These are phyloP conservation scores for Petrolisthes manimaculis DNA, from an alignment of 2,888 invertebrate genomes.

Conservation along the genomic window DNA sequence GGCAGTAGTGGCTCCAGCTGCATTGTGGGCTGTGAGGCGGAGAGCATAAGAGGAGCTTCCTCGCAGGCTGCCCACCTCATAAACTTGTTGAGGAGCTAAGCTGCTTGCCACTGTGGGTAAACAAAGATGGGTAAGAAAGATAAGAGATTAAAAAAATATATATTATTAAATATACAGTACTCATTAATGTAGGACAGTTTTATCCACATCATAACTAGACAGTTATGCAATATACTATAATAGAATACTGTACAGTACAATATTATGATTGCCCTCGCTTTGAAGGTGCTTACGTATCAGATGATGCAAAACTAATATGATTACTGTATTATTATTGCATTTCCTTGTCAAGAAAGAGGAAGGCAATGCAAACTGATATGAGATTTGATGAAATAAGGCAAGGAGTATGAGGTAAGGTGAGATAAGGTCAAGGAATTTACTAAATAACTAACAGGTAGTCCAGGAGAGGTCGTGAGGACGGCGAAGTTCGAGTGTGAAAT, in stretches of 20 bases:
- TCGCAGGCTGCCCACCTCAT: constrained; percentile 48
- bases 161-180: background rate
- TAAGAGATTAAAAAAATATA: too few species aligned
- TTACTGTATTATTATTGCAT: too few species aligned
- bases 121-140: background rate
- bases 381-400: background rate
- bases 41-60: constrained; percentile 27
- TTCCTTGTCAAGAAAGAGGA: background rate
- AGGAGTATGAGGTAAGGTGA: background rate
- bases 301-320: too few species aligned
- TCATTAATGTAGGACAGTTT: background rate
- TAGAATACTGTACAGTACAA: background rate
- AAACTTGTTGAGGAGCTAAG: constrained; percentile 47
- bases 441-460: constrained; percentile 44
- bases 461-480: constrained; percentile 31
- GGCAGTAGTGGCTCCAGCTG: constrained; percentile 50
- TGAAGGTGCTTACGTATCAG: background rate
- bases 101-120: constrained; percentile 47
- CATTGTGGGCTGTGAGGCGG: constrained; percentile 51
- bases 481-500: constrained; percentile 53
- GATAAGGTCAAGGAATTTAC: background rate
- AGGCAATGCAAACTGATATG: background rate
- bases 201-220: background rate
- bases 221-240: background rate
- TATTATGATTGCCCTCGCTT: background rate